These are phyloP conservation scores for Papilio machaon DNA, from an alignment of 1,140 invertebrate genomes.

Conservation along the genomic window DNA sequence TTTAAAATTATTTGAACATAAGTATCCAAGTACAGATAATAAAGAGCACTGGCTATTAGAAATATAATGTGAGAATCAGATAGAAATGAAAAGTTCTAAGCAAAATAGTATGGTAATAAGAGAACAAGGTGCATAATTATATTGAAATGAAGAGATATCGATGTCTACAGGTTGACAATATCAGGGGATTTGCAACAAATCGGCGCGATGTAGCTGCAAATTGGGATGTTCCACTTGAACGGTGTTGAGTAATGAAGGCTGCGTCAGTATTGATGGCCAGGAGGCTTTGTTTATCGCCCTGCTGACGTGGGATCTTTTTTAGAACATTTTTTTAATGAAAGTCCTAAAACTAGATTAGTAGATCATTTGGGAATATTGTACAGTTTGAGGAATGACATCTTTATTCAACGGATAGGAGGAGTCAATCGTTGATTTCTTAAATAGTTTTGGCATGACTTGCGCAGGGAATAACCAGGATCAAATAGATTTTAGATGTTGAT, in stretches of 20 bases:
- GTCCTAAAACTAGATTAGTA: neutral
- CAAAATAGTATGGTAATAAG: neutral
- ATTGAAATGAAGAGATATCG: neutral
- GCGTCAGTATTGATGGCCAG: slow-evolving; percentile 15
- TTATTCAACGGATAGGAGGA: too few species aligned
- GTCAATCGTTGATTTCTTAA: neutral
- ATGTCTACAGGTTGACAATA: slow-evolving; percentile 18
- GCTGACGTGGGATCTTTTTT: slow-evolving; percentile 17
- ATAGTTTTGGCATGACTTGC: neutral
- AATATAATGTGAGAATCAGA: too few species aligned
- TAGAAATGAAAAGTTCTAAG: neutral
- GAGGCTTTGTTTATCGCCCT: slow-evolving; percentile 14
- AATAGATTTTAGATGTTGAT: too few species aligned
- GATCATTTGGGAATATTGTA: neutral
- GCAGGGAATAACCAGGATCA: too few species aligned
- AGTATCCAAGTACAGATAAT: neutral
- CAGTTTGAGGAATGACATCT: too few species aligned
- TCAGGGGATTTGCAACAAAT: slow-evolving; percentile 19
- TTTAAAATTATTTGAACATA: too few species aligned
- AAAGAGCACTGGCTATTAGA: neutral
- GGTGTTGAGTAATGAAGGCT: slow-evolving; percentile 30
- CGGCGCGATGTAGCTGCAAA: slow-evolving; percentile 29
- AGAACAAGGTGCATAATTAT: neutral
- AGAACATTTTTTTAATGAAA: neutral
- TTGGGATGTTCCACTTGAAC: slow-evolving; percentile 29